A percentile compares a stretch with the other conserved stretches of the same genome.
These are phyloP conservation scores for Heliconius melpomene DNA, from an alignment of 1,140 invertebrate species.

Conservation along the genomic window DNA sequence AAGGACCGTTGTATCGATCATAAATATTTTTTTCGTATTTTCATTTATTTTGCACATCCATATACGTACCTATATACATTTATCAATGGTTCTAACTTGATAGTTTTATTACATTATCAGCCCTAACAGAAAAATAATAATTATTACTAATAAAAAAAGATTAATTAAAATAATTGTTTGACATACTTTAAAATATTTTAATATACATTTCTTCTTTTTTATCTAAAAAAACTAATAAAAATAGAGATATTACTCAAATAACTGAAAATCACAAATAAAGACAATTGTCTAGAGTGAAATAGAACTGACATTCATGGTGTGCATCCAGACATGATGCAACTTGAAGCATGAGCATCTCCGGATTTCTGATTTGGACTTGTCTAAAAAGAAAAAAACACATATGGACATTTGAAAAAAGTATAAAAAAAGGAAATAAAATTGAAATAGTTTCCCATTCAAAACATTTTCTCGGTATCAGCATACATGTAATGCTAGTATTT, in stretches of 20 bases:
- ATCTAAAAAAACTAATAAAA: too few relatives aligned
- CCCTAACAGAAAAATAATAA: too few relatives aligned
- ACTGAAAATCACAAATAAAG: neutral
- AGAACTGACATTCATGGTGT: neutral
- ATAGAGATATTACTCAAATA: neutral
- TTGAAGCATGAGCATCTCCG: neutral
- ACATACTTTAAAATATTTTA: neutral
- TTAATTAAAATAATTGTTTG: neutral
- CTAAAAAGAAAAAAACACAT: too few relatives aligned
- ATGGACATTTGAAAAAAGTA: neutral
- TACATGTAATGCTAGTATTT: conserved; percentile 17
- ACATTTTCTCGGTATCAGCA: conserved; percentile 5
- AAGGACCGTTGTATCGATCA: neutral
- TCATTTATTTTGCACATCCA: too few relatives aligned
- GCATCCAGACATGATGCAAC: neutral
- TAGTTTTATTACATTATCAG: neutral
- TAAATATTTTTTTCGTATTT: too few relatives aligned
- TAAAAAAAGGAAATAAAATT: neutral
- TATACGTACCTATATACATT: neutral
- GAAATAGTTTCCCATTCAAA: neutral
- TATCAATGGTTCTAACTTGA: neutral
- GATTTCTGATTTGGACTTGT: too few relatives aligned
- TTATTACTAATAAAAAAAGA: neutral
- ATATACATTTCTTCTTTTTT: neutral
- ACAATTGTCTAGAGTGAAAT: neutral